These are phyloP conservation scores for Muschampia plurimacula DNA, from an alignment of 2,888 invertebrate species.

Conservation along the genomic window DNA sequence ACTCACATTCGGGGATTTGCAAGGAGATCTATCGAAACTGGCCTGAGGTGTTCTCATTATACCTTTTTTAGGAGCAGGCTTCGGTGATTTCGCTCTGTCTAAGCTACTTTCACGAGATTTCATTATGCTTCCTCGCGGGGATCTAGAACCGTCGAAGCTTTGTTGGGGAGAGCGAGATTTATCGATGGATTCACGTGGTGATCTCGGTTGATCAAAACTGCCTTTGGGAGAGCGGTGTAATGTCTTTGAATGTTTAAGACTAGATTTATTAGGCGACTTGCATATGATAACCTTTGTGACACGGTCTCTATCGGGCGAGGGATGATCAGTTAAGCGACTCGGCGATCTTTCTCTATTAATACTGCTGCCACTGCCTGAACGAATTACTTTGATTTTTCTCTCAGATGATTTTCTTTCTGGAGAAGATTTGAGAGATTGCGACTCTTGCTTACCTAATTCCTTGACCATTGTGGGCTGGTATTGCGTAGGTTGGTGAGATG, in stretches of 20 bases:
- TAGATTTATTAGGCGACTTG: constrained; percentile 82
- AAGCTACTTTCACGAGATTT: constrained; percentile 78
- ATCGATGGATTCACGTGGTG: constrained; percentile 85
- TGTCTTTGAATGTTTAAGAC: constrained; percentile 73
- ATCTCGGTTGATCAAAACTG: constrained; percentile 80
- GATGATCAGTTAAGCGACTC: constrained; percentile 62
- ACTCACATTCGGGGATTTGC: constrained; percentile 77
- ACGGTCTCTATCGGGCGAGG: constrained; percentile 74
- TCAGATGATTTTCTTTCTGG: constrained; percentile 75
- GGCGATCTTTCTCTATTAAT: constrained; percentile 79
- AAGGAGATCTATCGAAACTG: constrained; percentile 79
- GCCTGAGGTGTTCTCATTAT: constrained; percentile 83
- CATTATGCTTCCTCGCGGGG: constrained; percentile 80
- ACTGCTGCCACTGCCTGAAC: constrained; percentile 84
- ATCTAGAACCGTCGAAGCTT: constrained; percentile 82
- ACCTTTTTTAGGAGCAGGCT: constrained; percentile 80
- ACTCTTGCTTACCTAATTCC: constrained; percentile 93
- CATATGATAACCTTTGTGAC: constrained; percentile 82
- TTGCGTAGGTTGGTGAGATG: constrained; percentile 96
- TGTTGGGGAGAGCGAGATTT: constrained; percentile 85
- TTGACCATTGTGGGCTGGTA: constrained; percentile 95
- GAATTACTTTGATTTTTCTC: constrained; percentile 77
- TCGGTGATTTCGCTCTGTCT: constrained; percentile 77
- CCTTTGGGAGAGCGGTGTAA: constrained; percentile 83
- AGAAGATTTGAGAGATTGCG: constrained; percentile 82